Evolutionary conservation across 2,113 vertebrate genomes (phyloP).

Genomic region (Meleagris gallopavo): DNA sequence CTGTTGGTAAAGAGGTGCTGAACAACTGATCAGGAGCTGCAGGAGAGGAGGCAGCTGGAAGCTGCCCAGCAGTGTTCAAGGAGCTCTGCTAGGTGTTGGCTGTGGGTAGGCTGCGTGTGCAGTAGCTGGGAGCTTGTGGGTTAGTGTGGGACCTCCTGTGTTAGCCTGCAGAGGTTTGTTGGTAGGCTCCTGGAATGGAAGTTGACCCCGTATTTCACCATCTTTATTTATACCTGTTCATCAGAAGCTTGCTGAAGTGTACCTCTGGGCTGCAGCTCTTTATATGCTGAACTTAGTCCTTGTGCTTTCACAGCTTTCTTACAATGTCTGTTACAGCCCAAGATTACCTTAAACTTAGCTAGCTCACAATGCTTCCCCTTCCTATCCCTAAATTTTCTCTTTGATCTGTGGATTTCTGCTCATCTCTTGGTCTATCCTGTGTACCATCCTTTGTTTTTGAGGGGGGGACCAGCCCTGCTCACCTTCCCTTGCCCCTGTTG

Average conservation of each 20-base stretch:
- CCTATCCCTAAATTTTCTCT: background rate
- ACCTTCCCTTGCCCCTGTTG: background rate
- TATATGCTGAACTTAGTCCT: background rate
- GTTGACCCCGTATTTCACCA: accelerated
- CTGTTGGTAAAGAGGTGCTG: background rate
- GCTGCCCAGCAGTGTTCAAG: background rate
- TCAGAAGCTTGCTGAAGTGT: background rate
- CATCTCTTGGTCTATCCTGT: background rate
- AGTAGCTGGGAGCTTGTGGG: background rate
- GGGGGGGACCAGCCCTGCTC: background rate
- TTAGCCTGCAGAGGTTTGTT: background rate
- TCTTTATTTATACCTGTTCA: background rate
- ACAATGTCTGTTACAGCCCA: background rate
- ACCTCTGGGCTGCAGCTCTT: background rate
- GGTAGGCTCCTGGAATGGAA: background rate
- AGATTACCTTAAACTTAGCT: background rate
- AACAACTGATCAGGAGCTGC: background rate
- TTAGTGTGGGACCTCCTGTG: background rate
- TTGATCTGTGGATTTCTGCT: background rate
- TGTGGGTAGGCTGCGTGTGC: background rate
- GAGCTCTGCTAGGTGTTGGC: background rate
- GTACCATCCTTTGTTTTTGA: background rate
- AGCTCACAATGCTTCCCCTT: background rate
- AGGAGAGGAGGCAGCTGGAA: background rate
- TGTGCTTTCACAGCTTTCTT: background rate